Base-by-base conservation (phyloP, 2,797 vertebrate genomes). In the Schizopygopsis pylzovi region DNA sequence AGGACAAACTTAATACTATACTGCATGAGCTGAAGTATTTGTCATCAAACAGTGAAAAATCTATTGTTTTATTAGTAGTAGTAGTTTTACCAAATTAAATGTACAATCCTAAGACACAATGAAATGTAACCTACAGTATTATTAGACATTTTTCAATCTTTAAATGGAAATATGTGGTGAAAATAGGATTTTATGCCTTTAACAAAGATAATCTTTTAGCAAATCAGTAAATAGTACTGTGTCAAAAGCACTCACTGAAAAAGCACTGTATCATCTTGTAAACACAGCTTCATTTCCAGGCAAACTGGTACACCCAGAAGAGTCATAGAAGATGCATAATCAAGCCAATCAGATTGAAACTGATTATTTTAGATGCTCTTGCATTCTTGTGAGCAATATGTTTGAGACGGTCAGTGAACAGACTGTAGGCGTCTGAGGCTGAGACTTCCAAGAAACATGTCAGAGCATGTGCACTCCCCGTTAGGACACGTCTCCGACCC, bases 401-500 rank as follows among this genome's bases (percentile, higher is more conserved):
- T 68, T 67, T 16, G 45, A 52, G 61, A 67, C 6, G 77, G 77
- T 65, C 59, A 79, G 56, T 63, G 79, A 47, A 67, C 61, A 81
- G 79, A 81, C 28, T 52, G 79, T 81, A 67, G 79, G 79, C 45
- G 79, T 68, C 79, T 49, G 28, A 49, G 76, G 20, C 37, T 61
- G 54, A 78, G 43, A 67, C 16, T 22, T 68, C n/a, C 79, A 39
- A n/a, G 63, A 68, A 49, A 80, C 79, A 79, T 81, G 45, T 68
- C 63, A 68, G 43, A 67, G 25, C 54, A 11, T 61, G 76, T 78
- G 54, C 37, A 15, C 22, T 68, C 52, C 28, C 56, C 9, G 11
- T 43, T 49, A 45, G 61, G 43, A 80, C 61, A 67, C 1, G 28
- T 67, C 63, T 49, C 45, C 18, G 79, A 37, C 20, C 67, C 59